Evolutionary conservation across 2,888 invertebrate genomes (phyloP), one percentile per base, ranked within the genome.

Genomic region (Emmelina monodactyla): DNA sequence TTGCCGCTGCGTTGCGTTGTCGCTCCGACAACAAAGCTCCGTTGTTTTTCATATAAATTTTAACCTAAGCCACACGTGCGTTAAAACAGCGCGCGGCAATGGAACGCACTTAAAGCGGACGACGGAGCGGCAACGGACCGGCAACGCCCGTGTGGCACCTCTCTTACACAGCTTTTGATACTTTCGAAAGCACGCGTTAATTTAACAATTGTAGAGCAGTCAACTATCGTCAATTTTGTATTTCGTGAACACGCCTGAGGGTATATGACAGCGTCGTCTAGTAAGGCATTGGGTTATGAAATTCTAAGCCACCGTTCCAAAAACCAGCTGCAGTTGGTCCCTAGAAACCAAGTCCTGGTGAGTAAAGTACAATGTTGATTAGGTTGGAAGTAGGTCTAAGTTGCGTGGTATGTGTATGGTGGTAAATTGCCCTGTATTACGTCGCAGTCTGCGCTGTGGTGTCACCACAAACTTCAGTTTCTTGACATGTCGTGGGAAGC

Each of bases 381-480:
- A n/a, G n/a, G n/a, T n/a, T n/a, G n/a, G n/a, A 3, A 10, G n/a
- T 4, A 10, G 25, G 25, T 25, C 25, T 25, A 10, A 35, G 46
- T 45, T 60, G 56, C 63, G 44, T 14, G 15, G 37, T 37, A 42
- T 44, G 44, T 39, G 44, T 47, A 55, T 58, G 58, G 62, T 62
- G 62, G 63, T 63, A 62, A 64, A 66, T 60, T 58, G 52, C 61
- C n/a, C 46, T 45, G 50, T 58, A 63, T 62, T 64, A 62, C 50
- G 50, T 52, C 57, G 46, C 47, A 60, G 55, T 58, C 56, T 53
- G 50, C 50, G 63, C 56, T 58, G 58, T 67, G n/a, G 67, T 71
- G 71, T 69, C 67, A 69, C 63, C 53, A 50, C 50, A 48, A 52
- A 71, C 62, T 71, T 71, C 48, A 70, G 61, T 67, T 71, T 61